These are phyloP conservation scores for Rutpela maculata DNA, from an alignment of 2,888 invertebrate genomes.

Conservation along the genomic window DNA sequence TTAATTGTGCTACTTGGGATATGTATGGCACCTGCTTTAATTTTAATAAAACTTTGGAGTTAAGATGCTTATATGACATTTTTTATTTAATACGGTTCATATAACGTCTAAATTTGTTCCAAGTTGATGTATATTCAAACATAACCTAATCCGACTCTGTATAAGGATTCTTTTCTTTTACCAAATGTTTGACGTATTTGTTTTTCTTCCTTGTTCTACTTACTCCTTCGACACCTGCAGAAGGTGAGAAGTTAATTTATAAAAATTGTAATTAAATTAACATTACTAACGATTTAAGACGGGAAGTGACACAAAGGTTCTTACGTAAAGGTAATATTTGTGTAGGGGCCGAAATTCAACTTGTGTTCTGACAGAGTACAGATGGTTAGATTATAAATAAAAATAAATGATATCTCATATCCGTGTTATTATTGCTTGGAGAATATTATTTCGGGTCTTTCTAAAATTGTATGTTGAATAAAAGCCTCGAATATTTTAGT, in stretches of 20 bases:
- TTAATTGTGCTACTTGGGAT: too few species aligned
- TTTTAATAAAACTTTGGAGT: too few species aligned
- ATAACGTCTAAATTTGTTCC: neutral
- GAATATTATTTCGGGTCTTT: constrained; percentile 4
- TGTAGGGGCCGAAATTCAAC: constrained; percentile 50
- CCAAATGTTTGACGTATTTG: constrained; percentile 28
- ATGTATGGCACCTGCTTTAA: too few species aligned
- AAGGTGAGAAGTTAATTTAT: constrained; percentile 51
- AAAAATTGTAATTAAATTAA: constrained; percentile 67
- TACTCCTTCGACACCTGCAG: constrained; percentile 47
- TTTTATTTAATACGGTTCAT: neutral
- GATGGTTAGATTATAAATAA: constrained; percentile 62
- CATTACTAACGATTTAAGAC: constrained; percentile 67
- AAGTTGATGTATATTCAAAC: too few species aligned
- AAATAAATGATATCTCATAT: constrained; percentile 55
- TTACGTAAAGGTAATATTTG: constrained; percentile 61
- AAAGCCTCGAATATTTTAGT: neutral
- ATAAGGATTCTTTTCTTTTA: neutral
- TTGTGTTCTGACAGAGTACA: constrained; percentile 58
- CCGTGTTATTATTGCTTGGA: constrained; percentile 39
- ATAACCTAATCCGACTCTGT: neutral
- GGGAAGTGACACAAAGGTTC: constrained; percentile 66
- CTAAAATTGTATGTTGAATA: constrained; percentile 24
- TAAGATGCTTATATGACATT: too few species aligned
- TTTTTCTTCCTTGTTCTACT: constrained; percentile 26